These are phyloP conservation scores for Drosophila siamana DNA, from an alignment of 2,888 invertebrate genomes.

Conservation along the genomic window DNA sequence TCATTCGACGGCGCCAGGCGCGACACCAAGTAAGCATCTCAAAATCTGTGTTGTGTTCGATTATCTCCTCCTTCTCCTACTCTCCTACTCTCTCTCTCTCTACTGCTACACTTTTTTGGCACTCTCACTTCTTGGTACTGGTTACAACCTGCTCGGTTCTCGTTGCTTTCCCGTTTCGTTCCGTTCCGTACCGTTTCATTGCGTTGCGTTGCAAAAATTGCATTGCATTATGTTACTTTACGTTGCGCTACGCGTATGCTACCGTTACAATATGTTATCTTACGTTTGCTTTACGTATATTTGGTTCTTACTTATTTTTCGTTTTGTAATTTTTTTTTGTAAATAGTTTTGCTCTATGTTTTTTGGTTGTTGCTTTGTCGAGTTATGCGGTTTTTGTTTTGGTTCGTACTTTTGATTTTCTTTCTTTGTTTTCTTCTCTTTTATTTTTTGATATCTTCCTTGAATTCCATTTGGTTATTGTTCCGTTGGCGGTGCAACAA, in stretches of 20 bases:
- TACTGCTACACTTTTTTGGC: constrained; percentile 41
- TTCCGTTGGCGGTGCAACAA: constrained; percentile 82
- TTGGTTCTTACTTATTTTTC: constrained; percentile 22
- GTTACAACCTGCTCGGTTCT: constrained; percentile 51
- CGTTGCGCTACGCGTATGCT: constrained; percentile 15
- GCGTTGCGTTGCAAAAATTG: constrained; percentile 1
- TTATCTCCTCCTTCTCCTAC: constrained; percentile 24
- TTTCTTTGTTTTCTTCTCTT: constrained; percentile 46
- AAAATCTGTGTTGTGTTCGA: constrained; percentile 77
- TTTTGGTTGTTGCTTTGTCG: constrained; percentile 18
- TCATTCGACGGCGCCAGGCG: constrained; percentile 74
- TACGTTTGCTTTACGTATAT: constrained; percentile 33
- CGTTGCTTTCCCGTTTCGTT: constrained; percentile 40
- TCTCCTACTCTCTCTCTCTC: constrained; percentile 28
- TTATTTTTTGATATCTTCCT: constrained; percentile 61
- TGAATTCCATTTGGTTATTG: constrained; percentile 67
- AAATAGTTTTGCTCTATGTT: constrained; percentile 21
- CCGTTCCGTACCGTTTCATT: constrained; percentile 22
- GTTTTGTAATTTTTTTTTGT: constrained; percentile 3
- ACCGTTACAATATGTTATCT: constrained; percentile 18
- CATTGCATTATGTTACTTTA: constrained; percentile 13
- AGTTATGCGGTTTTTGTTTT: constrained; percentile 50
- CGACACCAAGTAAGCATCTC: constrained; percentile 84
- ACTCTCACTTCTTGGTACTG: constrained; percentile 46
- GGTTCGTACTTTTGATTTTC: constrained; percentile 47